Percentiles rank a stretch among this genome's conserved stretches.
These are phyloP conservation scores for Chirona hameri DNA, from an alignment of 2,888 invertebrate genomes.

Conservation along the genomic window DNA sequence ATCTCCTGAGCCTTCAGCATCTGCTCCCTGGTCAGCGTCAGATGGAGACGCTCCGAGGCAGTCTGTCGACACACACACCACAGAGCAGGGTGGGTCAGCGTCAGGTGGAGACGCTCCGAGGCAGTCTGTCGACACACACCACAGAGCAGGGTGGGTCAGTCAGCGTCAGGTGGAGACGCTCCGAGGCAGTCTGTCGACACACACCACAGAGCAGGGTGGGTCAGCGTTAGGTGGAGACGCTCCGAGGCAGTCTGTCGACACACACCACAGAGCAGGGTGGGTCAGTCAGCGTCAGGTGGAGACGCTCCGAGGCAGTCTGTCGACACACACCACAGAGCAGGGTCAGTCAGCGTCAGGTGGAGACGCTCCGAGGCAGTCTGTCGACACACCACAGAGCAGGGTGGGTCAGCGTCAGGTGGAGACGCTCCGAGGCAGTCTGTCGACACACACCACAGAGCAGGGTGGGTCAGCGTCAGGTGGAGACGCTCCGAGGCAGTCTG, in stretches of 20 bases:
- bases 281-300: constrained; percentile 39
- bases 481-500: constrained; percentile 37
- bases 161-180: constrained; percentile 38
- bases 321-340: too few species aligned
- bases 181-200: constrained; percentile 33
- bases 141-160: constrained; percentile 33
- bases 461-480: constrained; percentile 38
- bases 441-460: too few species aligned
- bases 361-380: constrained; percentile 37
- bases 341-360: constrained; percentile 39
- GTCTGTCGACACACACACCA: constrained; percentile 29
- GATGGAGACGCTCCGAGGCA: constrained; percentile 36
- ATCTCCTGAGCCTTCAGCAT: constrained; percentile 96
- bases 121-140: constrained; percentile 31
- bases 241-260: constrained; percentile 34
- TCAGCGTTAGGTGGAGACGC: constrained; percentile 38
- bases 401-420: constrained; percentile 38
- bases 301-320: constrained; percentile 37
- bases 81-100: constrained; percentile 35
- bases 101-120: constrained; percentile 37
- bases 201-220: constrained; percentile 3
- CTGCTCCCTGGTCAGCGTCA: constrained; percentile 63
- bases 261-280: too few species aligned
- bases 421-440: constrained; percentile 37
- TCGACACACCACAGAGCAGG: too few species aligned